A percentile compares a stretch with the other conserved stretches of the same genome.
Evolutionary conservation across 1,140 invertebrate species (phyloP).

Genomic region (Grapholita molesta): DNA sequence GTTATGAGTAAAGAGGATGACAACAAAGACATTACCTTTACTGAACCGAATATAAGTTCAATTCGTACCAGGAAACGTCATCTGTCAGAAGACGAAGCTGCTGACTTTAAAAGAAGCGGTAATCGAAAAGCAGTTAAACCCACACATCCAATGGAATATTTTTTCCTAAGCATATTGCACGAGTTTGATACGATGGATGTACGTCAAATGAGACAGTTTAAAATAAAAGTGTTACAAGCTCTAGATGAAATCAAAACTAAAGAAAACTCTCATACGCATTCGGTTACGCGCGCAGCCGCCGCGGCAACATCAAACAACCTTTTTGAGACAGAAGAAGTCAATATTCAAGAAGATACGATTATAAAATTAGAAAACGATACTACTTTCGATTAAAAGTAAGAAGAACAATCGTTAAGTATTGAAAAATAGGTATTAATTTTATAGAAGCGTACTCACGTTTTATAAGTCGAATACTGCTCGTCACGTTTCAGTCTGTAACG

Average conservation of each 20-base stretch:
- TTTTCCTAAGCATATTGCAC: not conserved
- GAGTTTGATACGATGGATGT: not conserved
- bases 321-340: not conserved
- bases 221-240: not conserved
- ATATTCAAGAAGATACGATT: constrained; percentile 18
- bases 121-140: not conserved
- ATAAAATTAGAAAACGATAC: not conserved
- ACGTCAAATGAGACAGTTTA: not conserved
- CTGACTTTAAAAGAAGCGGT: not conserved
- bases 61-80: not conserved
- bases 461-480: too few relatives aligned
- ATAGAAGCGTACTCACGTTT: too few relatives aligned
- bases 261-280: too few relatives aligned
- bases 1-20: not conserved
- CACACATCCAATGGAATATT: not conserved
- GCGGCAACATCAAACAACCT: not conserved
- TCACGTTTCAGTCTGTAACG: too few relatives aligned
- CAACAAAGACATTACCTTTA: not conserved
- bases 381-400: not conserved
- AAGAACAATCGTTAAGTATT: too few relatives aligned
- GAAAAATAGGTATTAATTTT: too few relatives aligned
- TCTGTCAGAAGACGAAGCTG: not conserved
- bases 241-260: not conserved
- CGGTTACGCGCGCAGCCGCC: too few relatives aligned
- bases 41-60: not conserved